These are phyloP conservation scores for Machimus rusticus DNA, from an alignment of 2,888 invertebrate species.

Conservation along the genomic window DNA sequence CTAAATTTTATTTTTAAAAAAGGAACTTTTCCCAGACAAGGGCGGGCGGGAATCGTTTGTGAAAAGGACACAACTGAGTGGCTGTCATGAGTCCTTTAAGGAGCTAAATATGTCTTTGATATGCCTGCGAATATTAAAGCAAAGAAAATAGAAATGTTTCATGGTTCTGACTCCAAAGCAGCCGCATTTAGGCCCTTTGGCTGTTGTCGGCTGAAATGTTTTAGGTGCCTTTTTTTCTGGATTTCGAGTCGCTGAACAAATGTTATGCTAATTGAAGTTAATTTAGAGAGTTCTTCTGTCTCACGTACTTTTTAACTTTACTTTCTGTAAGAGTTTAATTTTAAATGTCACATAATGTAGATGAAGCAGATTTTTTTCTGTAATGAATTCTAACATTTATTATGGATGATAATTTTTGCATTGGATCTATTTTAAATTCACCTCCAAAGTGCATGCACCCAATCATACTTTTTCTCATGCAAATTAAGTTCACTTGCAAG, in stretches of 20 bases:
- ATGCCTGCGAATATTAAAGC: not conserved
- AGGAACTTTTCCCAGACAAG: not conserved
- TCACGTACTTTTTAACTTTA: not conserved
- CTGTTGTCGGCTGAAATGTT: not conserved
- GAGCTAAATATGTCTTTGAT: not conserved
- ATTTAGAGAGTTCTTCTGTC: not conserved
- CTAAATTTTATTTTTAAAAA: not conserved
- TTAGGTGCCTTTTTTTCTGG: not conserved
- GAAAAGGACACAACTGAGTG: not conserved
- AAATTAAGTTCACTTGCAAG: not conserved
- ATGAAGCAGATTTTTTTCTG: not conserved
- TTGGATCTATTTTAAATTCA: not conserved
- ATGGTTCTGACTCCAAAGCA: not conserved
- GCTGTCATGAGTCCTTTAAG: not conserved
- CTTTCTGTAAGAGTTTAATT: not conserved
- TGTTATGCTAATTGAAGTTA: not conserved
- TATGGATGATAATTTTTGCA: not conserved
- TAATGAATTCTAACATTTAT: not conserved
- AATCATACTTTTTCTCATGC: not conserved
- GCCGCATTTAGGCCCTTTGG: not conserved
- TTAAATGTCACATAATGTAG: not conserved
- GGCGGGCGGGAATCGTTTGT: not conserved
- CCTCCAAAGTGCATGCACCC: not conserved
- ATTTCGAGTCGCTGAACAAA: not conserved
- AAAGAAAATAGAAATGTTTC: not conserved